Evolutionary conservation across 2,113 vertebrate genomes (phyloP), one percentile per base, ranked within the genome.

Genomic region (Picathartes gymnocephalus): DNA sequence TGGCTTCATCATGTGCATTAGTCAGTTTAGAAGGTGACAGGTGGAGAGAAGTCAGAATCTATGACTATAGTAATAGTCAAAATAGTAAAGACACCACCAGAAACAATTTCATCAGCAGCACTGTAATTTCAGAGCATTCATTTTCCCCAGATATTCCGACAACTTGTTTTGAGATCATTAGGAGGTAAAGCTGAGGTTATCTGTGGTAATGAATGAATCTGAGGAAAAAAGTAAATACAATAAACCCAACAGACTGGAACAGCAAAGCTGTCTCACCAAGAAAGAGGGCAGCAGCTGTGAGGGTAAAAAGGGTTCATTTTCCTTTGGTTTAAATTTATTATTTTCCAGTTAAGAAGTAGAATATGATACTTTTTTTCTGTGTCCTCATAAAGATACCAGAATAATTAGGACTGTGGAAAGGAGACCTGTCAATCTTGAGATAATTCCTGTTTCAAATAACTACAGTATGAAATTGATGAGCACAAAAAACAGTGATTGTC

Each of bases 401-500:
- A 64, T 21, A 87, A 69, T 27, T 72, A 51, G 28, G 35, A 27
- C 37, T 35, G 28, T 40, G 37, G 42, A 76, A 69, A 82, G n/a
- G 61, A 72, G 42, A 61, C 21, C 27, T 80, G 31, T 13, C 77
- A 61, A 73, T 62, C 74, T 22, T 42, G 58, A 82, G 39, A 16
- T 24, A 65, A 85, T 28, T 61, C 77, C 31, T 73, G 6, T 58
- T 86, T 88, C 17, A 39, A 24, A 53, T 58, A 72, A 39, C 40
- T 57, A 8, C 23, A 35, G 15, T 9, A 20, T 48, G 71, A 57
- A 93, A 79, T 21, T 57, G 28, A 25, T 6, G 31, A 74, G 9
- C 27, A 39, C 11, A 81, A 84, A 69, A 73, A 58, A 2, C 0
- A 0, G 21, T 31, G 24, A 21, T 8, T 0, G 0, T 33, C 71